Base-by-base conservation (phyloP, 2,888 invertebrate genomes). In the Drosophila suboccidentalis region DNA sequence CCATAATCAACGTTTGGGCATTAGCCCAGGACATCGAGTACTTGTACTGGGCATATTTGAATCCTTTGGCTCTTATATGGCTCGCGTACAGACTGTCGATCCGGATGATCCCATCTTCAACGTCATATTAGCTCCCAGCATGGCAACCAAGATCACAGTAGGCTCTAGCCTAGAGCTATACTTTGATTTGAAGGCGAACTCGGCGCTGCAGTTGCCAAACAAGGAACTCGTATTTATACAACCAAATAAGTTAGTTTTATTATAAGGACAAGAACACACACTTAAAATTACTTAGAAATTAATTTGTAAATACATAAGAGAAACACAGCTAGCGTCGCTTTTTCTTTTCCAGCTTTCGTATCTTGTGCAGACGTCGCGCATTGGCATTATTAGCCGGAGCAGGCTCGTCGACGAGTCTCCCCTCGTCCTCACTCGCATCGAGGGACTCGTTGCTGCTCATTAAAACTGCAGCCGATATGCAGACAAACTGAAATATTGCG, bases 401-500 rank as follows among this genome's bases (percentile, higher is more conserved):
- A 22, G 72, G 47, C 22, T 66, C 58, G 29, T 71, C 75, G n/a
- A 43, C 64, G 2, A 67, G 62, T 1, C 55, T 44, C 1, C 57
- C 50, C 13, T 74, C 77, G 5, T 69, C 63, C 46, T 76, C 78
- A 19, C n/a, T 64, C 1, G 63, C 10, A 34, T 90, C 91, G 5
- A 64, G 74, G 6, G 80, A 70, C 2, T 85, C 80, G 29, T 78
- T 85, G 44, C 76, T 81, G n/a, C 95, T 95, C 69, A 96, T 94
- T 67, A 97, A 94, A 51, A 97, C 95, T 78, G 97, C 97, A 19
- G 97, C 96, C 54, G 96, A 94, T 73, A 98, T 94, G 90, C 97
- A 98, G 22, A 96, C 93, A 62, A 98, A 93, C 93, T 98, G 98
- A 90, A 98, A 98, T n/a, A 97, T 94, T 15, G 97, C 97, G 5